Conservation (phyloP, 1,140 invertebrate species). For the Zeugodacus cucurbitae region DNA sequence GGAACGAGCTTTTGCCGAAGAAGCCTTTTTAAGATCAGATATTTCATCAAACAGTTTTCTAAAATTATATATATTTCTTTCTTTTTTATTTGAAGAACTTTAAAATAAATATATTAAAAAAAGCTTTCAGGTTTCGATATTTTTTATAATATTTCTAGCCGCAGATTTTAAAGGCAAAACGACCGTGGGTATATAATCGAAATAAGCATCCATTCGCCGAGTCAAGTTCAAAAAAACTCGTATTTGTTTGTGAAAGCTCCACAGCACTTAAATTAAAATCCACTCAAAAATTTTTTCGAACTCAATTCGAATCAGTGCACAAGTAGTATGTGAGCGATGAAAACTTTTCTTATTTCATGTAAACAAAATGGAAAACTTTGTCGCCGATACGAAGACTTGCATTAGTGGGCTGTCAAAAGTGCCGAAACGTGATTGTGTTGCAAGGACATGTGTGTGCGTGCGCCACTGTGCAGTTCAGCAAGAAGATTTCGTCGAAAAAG, state of each 20-base stretch:
- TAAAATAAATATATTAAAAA: no score
- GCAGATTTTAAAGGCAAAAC: no score
- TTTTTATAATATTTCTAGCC: no score
- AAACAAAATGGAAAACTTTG: constrained; percentile 32
- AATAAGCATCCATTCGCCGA: no score
- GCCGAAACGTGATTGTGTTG: constrained; percentile 13
- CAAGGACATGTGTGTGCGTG: neutral
- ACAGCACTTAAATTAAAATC: constrained; percentile 33
- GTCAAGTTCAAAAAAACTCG: neutral
- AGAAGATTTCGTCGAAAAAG: neutral
- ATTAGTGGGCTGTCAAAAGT: constrained; percentile 35
- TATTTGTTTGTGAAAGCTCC: neutral
- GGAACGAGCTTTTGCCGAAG: no score
- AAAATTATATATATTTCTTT: no score
- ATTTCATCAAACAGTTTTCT: no score
- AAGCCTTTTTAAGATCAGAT: no score
- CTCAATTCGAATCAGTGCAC: constrained; percentile 26
- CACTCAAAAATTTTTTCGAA: constrained; percentile 27
- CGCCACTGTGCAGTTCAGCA: neutral
- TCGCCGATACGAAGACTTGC: constrained; percentile 14
- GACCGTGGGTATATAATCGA: no score
- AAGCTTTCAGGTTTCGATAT: no score
- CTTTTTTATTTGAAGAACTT: no score
- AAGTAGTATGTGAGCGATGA: neutral
- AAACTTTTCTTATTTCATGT: constrained; percentile 31